Base-by-base conservation (phyloP, 2,113 vertebrate genomes). In the Hylia prasina region DNA sequence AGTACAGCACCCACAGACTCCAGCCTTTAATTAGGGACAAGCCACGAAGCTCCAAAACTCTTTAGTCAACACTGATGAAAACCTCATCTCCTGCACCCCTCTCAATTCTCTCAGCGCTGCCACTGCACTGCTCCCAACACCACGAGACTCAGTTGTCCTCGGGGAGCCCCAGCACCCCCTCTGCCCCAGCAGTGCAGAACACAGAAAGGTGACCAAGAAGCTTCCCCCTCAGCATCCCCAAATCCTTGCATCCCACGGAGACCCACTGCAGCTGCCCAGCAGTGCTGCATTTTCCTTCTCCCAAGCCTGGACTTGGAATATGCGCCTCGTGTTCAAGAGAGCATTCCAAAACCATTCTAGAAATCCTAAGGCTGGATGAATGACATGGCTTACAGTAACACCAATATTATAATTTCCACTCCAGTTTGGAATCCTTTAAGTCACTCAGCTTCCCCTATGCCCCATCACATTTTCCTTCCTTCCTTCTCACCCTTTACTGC, bases 171-270 rank as follows among this genome's bases (percentile, higher is more conserved):
- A 30, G 60, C 60, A 37, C 3, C 45, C 27, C 3, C 16, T 28
- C 35, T 5, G 4, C 11, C 35, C 82, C 35, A 17, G 18, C 10
- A 70, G 27, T 15, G 9, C 19, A 37, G 27, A 60, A 47, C 30
- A n/a, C 0, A 0, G 25, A 61, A 31, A 9, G 14, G 25, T 15
- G 53, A 57, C 37, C 19, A 27, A 73, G 50, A 21, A 2, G 5
- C 12, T n/a, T 42, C 19, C 9, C 48, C 13, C 19, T 65, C 57
- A 11, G 33, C 28, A 3, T 11, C 56, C 44, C 31, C 75, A 91
- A 57, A 76, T 21, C 37, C 54, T 9, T 17, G 8, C 56, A 39
- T 4, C 24, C 61, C 63, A 47, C 28, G 27, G 31, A 56, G 56
- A 5, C 22, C 56, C 60, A 58, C 19, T 11, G 19, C 37, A 42